Evolutionary conservation across 2,113 vertebrate genomes (phyloP).

Genomic region (Oophaga pumilio): DNA sequence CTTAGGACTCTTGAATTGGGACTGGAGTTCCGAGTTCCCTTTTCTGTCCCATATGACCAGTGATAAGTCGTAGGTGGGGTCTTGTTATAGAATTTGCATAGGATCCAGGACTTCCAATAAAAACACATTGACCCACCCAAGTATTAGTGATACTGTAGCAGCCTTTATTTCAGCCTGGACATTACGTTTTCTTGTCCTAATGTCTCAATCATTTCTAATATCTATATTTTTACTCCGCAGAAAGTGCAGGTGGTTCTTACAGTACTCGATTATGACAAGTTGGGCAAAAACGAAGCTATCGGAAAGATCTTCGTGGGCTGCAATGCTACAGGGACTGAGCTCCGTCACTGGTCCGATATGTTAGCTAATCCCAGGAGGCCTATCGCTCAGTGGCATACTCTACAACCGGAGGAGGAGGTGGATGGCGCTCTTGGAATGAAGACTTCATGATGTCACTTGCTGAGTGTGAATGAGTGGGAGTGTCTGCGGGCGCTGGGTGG

Average conservation of each 20-base stretch:
- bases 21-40: too few species aligned
- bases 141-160: neutral
- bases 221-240: conserved; percentile 60
- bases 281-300: conserved; percentile 80
- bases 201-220: too few species aligned
- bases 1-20: too few species aligned
- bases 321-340: conserved; percentile 78
- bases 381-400: conserved; percentile 84
- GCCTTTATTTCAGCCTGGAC: too few species aligned
- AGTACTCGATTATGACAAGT: conserved; percentile 77
- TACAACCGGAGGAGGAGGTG: conserved; percentile 78
- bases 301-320: conserved; percentile 84
- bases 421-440: conserved; percentile 76
- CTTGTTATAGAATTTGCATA: neutral
- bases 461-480: conserved; percentile 49
- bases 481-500: conserved; percentile 55
- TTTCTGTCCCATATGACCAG: too few species aligned
- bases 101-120: neutral
- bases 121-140: neutral
- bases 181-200: too few species aligned
- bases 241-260: conserved; percentile 77
- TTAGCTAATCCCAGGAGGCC: conserved; percentile 83
- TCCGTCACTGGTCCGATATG: conserved; percentile 87
- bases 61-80: too few species aligned
- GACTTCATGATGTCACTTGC: conserved; percentile 70